Base-by-base conservation (phyloP, 1,140 invertebrate genomes). In the Drosophila tristis region DNA sequence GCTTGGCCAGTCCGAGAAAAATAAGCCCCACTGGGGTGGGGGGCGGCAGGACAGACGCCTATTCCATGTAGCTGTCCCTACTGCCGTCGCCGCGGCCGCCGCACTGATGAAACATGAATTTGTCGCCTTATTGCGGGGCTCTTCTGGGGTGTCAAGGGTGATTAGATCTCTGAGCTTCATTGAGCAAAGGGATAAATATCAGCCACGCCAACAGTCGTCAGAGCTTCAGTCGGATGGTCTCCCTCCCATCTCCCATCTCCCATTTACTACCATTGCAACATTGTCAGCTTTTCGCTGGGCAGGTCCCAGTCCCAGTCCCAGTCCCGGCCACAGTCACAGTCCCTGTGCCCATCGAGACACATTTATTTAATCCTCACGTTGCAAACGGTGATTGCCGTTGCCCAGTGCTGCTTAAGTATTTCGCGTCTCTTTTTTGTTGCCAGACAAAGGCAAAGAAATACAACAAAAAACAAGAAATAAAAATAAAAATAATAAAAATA, bases 341-440 rank as follows among this genome's bases (percentile, higher is more conserved):
- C 61, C 44, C 42, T 35, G 35, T 61, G 51, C 58, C 58, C 80
- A 72, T 77, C 80, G 77, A 79, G 82, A 85, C 63, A 87, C 82
- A 86, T 86, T 86, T 87, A 86, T 86, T 82, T 86, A 86, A 86
- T 86, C 82, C 78, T 49, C 74, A 73, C 72, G 48, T 78, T 82
- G 82, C 82, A 86, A 72, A 53, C 64, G 72, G 59, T 71, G 77
- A 63, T 68, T 79, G 77, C 49, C 58, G 29, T 63, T 76, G 74
- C 51, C 72, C 11, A 49, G n/a, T 58, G 50, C 20, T 68, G 68
- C 70, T 78, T 78, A 53, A 81, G 79, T 78, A 79, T 78, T 79
- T 78, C 60, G 48, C 68, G 62, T 42, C 16, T 45, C 42, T 63
- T 25, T 25, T 50, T 25, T 58, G 20, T 43, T n/a, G n/a, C 51